phyloP scores from a whole-genome alignment of 2,113 vertebrate genomes.

The Pagrus major region DNA sequence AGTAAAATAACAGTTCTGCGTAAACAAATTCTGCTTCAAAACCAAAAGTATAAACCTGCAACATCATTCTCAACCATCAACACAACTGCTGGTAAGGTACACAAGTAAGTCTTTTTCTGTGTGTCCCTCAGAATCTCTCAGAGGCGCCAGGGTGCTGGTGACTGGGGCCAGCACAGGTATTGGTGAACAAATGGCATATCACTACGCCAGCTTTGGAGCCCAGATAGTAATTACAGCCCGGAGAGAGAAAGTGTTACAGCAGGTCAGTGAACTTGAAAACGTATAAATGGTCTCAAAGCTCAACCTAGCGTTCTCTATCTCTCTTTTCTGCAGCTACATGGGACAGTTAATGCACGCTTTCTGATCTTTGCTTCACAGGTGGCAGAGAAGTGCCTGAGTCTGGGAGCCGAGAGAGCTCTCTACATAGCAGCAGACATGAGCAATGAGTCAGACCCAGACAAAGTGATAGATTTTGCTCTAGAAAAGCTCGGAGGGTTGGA shows the following conservation, averaged over 20 bases:
- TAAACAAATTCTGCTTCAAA: neutral
- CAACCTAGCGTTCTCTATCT: neutral
- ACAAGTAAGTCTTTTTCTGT: neutral
- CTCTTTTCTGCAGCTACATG: neutral
- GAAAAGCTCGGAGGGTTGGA: conserved; percentile 90
- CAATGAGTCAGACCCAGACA: conserved; percentile 80
- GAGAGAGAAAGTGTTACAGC: conserved; percentile 84
- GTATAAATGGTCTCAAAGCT: neutral
- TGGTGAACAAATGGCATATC: conserved; percentile 90
- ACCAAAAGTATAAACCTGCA: too few species aligned
- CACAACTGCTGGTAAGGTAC: neutral
- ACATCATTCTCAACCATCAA: neutral
- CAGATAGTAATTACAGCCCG: conserved; percentile 89
- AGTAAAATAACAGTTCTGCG: neutral
- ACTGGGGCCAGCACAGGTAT: conserved; percentile 91
- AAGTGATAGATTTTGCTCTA: conserved; percentile 86
- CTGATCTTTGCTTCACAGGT: conserved; percentile 80
- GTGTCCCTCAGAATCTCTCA: conserved; percentile 81
- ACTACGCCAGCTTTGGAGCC: conserved; percentile 87
- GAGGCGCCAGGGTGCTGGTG: conserved; percentile 86
- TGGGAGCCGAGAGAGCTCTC: conserved; percentile 87
- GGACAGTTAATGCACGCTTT: neutral
- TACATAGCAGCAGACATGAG: conserved; percentile 90
- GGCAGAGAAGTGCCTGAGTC: conserved; percentile 84
- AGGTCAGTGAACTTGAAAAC: conserved; percentile 78